Percentiles rank a stretch among this genome's conserved stretches.
Evolutionary conservation across 2,797 vertebrate genomes (phyloP).

Genomic region (Manis javanica): DNA sequence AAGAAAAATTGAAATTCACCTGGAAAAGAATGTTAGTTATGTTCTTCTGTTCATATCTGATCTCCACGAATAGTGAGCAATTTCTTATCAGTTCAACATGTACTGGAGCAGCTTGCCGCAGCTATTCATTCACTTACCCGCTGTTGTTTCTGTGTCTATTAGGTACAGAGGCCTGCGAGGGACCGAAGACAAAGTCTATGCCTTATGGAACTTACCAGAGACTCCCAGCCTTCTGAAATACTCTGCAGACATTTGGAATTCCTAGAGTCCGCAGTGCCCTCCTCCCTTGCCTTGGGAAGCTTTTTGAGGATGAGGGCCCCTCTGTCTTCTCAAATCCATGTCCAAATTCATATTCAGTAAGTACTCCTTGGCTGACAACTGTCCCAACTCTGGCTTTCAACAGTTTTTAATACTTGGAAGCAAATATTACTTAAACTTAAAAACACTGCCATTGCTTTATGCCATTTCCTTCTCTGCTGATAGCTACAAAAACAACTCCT

Average conservation of each 20-base stretch:
- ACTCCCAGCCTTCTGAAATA: background rate
- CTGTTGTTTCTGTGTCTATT: background rate
- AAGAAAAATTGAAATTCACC: slow-evolving; percentile 25
- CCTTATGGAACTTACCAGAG: background rate
- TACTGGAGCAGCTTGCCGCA: background rate
- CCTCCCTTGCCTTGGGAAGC: background rate
- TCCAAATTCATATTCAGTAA: background rate
- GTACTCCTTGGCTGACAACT: background rate
- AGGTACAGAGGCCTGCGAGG: background rate
- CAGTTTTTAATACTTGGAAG: slow-evolving; percentile 17
- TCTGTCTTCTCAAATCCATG: background rate
- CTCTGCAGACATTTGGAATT: background rate
- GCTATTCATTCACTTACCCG: background rate
- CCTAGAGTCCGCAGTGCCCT: background rate
- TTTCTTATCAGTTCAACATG: background rate
- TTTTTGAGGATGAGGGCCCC: background rate
- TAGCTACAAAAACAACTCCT: background rate
- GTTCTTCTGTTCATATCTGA: background rate
- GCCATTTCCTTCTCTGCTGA: background rate
- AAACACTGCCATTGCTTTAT: background rate
- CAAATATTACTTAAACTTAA: slow-evolving; percentile 32
- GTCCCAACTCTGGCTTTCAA: background rate
- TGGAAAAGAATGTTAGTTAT: background rate
- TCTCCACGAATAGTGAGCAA: background rate
- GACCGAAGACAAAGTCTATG: background rate